A percentile compares a stretch with the other conserved stretches of the same genome.
Conservation (phyloP, 2,888 invertebrate species). For the Plebejus anna region DNA sequence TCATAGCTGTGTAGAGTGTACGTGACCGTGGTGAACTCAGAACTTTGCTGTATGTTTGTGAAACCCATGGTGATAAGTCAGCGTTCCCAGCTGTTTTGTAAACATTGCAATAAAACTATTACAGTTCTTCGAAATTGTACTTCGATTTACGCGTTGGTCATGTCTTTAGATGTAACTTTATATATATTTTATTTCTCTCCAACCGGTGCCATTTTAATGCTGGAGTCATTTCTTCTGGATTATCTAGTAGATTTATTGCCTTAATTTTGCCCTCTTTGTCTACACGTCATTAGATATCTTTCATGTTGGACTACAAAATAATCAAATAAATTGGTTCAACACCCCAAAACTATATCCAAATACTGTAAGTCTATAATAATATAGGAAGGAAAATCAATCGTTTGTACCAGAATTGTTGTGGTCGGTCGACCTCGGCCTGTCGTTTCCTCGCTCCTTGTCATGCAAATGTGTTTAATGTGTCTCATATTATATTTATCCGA, state of each 20-base stretch:
- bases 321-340: too few species aligned
- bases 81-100: slow-evolving; percentile 12
- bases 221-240: background rate
- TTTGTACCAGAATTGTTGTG: slow-evolving; percentile 18
- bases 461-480: slow-evolving; percentile 32
- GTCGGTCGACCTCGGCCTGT: slow-evolving; percentile 35
- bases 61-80: slow-evolving; percentile 22
- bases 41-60: slow-evolving; percentile 5
- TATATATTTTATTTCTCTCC: background rate
- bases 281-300: background rate
- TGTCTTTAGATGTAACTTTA: background rate
- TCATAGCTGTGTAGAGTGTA: background rate
- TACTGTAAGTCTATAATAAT: too few species aligned
- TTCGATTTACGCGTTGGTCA: background rate
- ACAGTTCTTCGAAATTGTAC: background rate
- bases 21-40: slow-evolving; percentile 22
- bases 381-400: background rate
- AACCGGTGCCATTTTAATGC: background rate
- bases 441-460: slow-evolving; percentile 33
- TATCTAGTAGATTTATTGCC: too few species aligned
- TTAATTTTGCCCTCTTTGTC: background rate
- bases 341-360: background rate
- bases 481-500: background rate
- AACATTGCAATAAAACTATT: slow-evolving; percentile 19
- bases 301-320: background rate